Base-by-base conservation (phyloP, 2,113 vertebrate genomes). In the Oreochromis niloticus region DNA sequence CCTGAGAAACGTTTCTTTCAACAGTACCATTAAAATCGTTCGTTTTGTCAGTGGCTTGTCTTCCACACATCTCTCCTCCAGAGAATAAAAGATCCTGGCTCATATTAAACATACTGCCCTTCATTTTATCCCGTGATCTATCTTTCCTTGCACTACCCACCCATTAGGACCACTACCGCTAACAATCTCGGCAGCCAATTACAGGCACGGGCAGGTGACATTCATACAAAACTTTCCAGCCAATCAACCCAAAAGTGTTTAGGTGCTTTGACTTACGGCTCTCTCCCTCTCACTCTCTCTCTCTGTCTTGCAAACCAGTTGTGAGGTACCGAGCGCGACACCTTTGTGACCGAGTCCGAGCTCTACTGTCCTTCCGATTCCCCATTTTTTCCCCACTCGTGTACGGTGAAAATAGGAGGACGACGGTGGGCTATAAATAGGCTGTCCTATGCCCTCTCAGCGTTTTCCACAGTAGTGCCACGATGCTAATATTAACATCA, bases 1-100 rank as follows among this genome's bases (percentile, higher is more conserved):
- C 95, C 95, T 96, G 95, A 96, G 95, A 94, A 94, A 94, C 85
- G 54, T 82, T 56, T 91, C 86, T 88, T 80, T 81, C 90, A 88
- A 88, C 84, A 84, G 94, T 95, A 95, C 93, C 90, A 32, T 89
- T 88, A 86, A 68, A 91, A 91, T 82, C n/a, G 24, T 41, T n/a
- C 19, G 9, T 30, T 80, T 75, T 30, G 48, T 84, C 91, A 90
- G 88, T 84, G 84, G 85, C 87, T 82, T 9, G 1, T 85, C 89
- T 6, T 71, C 82, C 11, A 52, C 41, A 10, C 48, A 61, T 13
- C 36, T 7, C 43, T 50, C 80, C 79, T 85, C 43, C 8, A 9
- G 13, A 80, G 30, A 48, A 41, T 50, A 66, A 59, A 41, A 48
- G 4, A 83, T 27, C 79, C 56, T 82, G 90, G 90, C 89, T 95